Evolutionary conservation across 35 echinoderm and acorn worm species (phyloP), one percentile per base, ranked within the genome.

Genomic region (Hemicentrotus pulcherrimus): DNA sequence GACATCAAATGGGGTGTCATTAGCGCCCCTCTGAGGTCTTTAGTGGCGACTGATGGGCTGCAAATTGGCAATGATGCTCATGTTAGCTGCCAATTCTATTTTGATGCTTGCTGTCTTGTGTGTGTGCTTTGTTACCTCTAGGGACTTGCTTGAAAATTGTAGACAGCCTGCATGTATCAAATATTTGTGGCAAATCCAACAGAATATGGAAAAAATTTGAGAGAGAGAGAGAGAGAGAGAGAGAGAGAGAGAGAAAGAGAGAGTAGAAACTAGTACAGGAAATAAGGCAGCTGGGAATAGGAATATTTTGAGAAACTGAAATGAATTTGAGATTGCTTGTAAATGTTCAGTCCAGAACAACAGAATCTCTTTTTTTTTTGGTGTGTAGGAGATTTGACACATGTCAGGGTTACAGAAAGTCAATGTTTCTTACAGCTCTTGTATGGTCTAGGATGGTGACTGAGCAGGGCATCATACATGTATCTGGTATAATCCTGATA

Each of bases 1-100:
- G 88, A 90, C 88, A 45, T 90, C 88, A 28, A 90, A 32, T 35
- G 88, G 32, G 46, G 88, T 90, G 88, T 90, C 88, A 90, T 90
- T 90, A 90, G 88, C 88, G 0, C 88, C 88, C 46, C 32, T 90
- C 88, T 90, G 24, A 45, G 88, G 88, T 90, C 88, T 90, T 90
- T 33, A 47, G 88, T 33, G 88, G 46, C 32, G 88, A 47, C 32
- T 90, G 88, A 45, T 90, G 88, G 88, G 65, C 65, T 78, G 65
- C 65, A 78, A 78, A 78, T 78, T n/a, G 65, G 28, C 65, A 78
- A 0, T 78, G 65, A 78, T 78, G 65, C 65, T 78, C 65, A 78
- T 78, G 65, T 78, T 78, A 28, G 19, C 65, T 78, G 65, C 65
- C 65, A 78, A 78, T 78, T 78, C 22, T 78, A 78, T 78, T 78